Percentiles rank a stretch among this genome's conserved stretches.
phyloP scores from a whole-genome alignment of 2,797 vertebrate species.

The Acipenser ruthenus region DNA sequence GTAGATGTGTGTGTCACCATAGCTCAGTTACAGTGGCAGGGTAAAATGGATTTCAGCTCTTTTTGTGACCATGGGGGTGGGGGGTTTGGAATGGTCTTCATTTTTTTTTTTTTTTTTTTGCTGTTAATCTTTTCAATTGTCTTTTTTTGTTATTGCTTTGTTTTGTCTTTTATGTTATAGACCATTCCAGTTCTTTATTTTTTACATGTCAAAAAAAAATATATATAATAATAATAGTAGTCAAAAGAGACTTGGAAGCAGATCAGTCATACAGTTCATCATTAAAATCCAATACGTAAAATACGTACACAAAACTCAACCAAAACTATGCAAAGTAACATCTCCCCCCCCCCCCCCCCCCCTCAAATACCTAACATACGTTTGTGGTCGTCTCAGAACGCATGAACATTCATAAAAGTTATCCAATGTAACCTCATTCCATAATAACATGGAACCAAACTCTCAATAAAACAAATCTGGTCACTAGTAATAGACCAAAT shows the following conservation, averaged over 20 bases:
- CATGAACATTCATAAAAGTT: slow-evolving; percentile 66
- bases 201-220: slow-evolving; percentile 79
- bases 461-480: slow-evolving; percentile 61
- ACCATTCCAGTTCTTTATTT: slow-evolving; percentile 98
- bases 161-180: slow-evolving; percentile 49
- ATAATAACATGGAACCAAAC: slow-evolving; percentile 51
- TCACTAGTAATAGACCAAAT: slow-evolving; percentile 58
- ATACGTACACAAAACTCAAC: slow-evolving; percentile 91
- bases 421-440: slow-evolving; percentile 71
- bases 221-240: slow-evolving; percentile 19
- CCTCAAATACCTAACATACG: slow-evolving; percentile 46
- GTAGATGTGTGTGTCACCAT: no score
- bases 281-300: slow-evolving; percentile 91
- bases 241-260: slow-evolving; percentile 76
- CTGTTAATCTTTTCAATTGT: slow-evolving; percentile 45
- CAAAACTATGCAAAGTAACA: slow-evolving; percentile 74
- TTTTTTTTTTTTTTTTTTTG: slow-evolving; percentile 47
- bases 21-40: no score
- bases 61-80: slow-evolving; percentile 72
- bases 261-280: slow-evolving; percentile 92
- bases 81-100: slow-evolving; percentile 66
- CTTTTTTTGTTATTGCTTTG: slow-evolving; percentile 12
- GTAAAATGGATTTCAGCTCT: slow-evolving; percentile 62
- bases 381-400: slow-evolving; percentile 33
- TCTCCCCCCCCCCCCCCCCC: slow-evolving; percentile 66